Evolutionary conservation across 2,888 invertebrate species (phyloP), one percentile per base, ranked within the genome.

Genomic region (Phasia obesa): DNA sequence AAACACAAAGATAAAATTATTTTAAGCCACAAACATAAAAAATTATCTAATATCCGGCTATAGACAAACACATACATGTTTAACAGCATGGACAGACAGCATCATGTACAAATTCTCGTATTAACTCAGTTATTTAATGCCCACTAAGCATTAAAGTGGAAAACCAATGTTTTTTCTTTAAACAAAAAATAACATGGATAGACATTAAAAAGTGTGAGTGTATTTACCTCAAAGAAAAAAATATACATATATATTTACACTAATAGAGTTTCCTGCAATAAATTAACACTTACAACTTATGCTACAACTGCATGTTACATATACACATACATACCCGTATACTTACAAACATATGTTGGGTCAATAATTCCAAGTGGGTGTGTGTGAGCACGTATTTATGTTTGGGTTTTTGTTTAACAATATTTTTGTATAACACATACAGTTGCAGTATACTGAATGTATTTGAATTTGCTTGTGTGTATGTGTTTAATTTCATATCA

Each of bases 81-180:
- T 15, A 53, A 13, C 59, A 5, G 35, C 17, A 62, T 15, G 7
- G 4, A 27, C 53, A 53, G 3, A 31, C 31, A 31, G 31, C 11
- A 35, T 11, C 9, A 49, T 9, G 47, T 21, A 35, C 31, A 62
- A 23, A 62, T 6, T 13, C 42, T 35, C 5, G 11, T 35, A 11
- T 42, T 23, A 47, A 53, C 11, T 59, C 42, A 64, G 64, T 47
- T 55, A 74, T 77, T 73, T 69, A 77, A 77, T 69, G 73, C 57
- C 73, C 81, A 74, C 62, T 62, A 64, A 77, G 81, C 81, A 82
- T 82, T 77, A 82, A 82, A 74, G 81, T 69, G 81, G 67, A 82
- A 82, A 82, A 82, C 73, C 81, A 57, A 73, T 74, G 73, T 74
- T 62, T 74, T 77, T 82, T 82, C 75, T 60, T 70, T 23, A 64